phyloP scores from a whole-genome alignment of 2,113 vertebrate species.

The Indri indri region DNA sequence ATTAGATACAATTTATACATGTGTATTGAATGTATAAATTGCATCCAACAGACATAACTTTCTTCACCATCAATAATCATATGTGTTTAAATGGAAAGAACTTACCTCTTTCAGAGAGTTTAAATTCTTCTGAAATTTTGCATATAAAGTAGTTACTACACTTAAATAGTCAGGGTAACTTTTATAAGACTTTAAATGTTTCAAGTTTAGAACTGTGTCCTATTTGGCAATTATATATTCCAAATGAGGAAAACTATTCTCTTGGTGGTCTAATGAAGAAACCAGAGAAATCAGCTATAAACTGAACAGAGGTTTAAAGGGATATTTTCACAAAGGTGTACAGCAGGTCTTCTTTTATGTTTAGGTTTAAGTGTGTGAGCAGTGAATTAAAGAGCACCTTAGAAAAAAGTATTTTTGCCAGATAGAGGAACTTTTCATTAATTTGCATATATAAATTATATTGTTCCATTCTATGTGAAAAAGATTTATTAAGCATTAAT shows the following conservation, averaged over 20 bases:
- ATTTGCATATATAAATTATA: not conserved
- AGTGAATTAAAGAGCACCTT: not conserved
- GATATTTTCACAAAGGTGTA: constrained; percentile 55
- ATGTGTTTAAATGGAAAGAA: constrained; percentile 1
- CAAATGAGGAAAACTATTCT: constrained; percentile 69
- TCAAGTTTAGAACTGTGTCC: constrained; percentile 59
- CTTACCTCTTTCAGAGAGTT: not conserved
- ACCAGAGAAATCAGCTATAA: constrained; percentile 57
- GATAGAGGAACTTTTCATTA: not conserved
- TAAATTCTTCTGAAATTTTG: constrained; percentile 49
- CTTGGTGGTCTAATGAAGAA: constrained; percentile 65
- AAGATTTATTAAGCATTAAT: not conserved
- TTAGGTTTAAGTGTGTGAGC: not conserved
- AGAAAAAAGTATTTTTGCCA: constrained; percentile 8
- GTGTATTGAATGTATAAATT: not conserved
- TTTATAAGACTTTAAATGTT: constrained; percentile 49
- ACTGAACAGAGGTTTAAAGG: constrained; percentile 45
- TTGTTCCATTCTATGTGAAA: not conserved
- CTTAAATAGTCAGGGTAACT: constrained; percentile 27
- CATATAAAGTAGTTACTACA: not conserved
- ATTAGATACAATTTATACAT: not conserved
- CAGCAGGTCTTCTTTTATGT: not conserved
- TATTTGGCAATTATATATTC: constrained; percentile 67
- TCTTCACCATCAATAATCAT: not conserved
- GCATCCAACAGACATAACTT: not conserved